Evolutionary conservation across 2,888 invertebrate genomes (phyloP).

Genomic region (Malthinus flaveolus): DNA sequence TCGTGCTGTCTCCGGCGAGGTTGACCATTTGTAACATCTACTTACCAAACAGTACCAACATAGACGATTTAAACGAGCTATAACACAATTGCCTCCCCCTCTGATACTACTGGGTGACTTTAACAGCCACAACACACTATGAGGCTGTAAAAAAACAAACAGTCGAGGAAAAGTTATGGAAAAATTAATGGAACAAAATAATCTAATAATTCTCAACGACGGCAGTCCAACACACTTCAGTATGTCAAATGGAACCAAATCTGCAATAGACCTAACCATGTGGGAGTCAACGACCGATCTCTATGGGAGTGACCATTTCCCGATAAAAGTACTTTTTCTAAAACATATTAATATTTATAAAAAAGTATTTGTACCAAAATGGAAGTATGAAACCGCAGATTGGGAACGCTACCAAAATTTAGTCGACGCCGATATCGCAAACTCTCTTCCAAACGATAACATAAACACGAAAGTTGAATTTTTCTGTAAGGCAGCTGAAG

Average conservation of each 20-base stretch:
- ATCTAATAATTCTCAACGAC: neutral
- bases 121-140: neutral
- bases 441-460: neutral
- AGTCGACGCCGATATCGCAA: neutral
- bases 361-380: neutral
- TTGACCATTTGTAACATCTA: too few species aligned
- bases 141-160: neutral
- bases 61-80: too few species aligned
- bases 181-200: neutral
- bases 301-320: constrained; percentile 6
- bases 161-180: neutral
- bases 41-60: too few species aligned
- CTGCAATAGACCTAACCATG: neutral
- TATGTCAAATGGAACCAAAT: neutral
- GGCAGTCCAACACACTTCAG: constrained; percentile 3
- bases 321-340: neutral
- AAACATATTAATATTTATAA: too few species aligned
- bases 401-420: neutral
- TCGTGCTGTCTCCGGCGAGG: too few species aligned
- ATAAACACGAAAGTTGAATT: neutral
- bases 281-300: neutral
- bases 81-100: neutral
- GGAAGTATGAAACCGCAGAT: neutral
- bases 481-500: too few species aligned
- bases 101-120: neutral